phyloP scores from a whole-genome alignment of 2,797 vertebrate species.

The Paedocypris micromegethes region DNA sequence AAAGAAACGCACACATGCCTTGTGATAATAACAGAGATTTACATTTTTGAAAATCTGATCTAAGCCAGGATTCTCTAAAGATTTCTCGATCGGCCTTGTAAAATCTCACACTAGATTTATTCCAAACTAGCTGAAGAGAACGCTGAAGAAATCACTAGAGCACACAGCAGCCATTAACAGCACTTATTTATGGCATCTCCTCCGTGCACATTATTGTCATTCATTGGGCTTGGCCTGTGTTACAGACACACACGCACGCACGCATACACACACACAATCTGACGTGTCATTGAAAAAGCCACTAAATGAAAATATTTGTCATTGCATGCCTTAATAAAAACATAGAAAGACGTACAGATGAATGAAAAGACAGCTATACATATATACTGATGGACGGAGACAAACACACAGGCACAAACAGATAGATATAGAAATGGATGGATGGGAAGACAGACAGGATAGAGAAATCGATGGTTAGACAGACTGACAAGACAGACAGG shows the following conservation, averaged over 20 bases:
- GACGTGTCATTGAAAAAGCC: constrained; percentile 5
- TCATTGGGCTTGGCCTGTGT: constrained; percentile 5
- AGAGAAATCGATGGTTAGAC: too few species aligned
- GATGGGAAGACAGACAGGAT: too few species aligned
- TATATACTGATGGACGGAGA: too few species aligned
- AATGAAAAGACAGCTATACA: too few species aligned
- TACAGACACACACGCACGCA: constrained; percentile 12
- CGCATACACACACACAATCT: constrained; percentile 9
- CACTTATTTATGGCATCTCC: constrained; percentile 37
- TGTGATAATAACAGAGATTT: too few species aligned
- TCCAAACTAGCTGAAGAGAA: constrained; percentile 37
- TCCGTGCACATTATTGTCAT: constrained; percentile 21
- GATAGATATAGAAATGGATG: too few species aligned
- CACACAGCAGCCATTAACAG: constrained; percentile 39
- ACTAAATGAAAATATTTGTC: not conserved
- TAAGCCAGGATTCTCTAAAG: constrained; percentile 59
- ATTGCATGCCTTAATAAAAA: too few species aligned
- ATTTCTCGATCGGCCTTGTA: constrained; percentile 60
- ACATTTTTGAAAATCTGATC: constrained; percentile 39
- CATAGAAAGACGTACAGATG: too few species aligned
- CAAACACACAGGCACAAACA: too few species aligned
- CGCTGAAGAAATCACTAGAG: constrained; percentile 12
- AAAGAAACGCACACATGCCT: too few species aligned
- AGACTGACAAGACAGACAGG: too few species aligned
- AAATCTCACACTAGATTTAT: constrained; percentile 54